Conservation (phyloP, 2,888 invertebrate genomes). For the Sinodicranocentrus sp. region DNA sequence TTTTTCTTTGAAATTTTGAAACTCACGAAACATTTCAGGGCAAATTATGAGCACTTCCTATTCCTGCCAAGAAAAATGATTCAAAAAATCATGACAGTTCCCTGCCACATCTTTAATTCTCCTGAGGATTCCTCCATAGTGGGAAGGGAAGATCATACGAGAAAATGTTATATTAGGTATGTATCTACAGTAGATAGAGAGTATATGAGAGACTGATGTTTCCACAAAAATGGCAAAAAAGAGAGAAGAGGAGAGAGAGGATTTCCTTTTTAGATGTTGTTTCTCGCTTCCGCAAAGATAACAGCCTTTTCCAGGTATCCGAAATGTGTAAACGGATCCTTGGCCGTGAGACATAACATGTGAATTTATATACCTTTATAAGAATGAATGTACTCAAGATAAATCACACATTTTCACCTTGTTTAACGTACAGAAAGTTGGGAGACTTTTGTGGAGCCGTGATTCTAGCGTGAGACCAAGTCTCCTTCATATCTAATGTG, state of each 20-base stretch:
- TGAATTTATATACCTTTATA: neutral
- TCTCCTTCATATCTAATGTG: slow-evolving; percentile 19
- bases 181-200: too few species aligned
- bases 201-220: too few species aligned
- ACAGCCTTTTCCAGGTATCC: slow-evolving; percentile 43
- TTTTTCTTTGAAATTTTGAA: neutral
- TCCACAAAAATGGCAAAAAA: too few species aligned
- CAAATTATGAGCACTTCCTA: slow-evolving; percentile 45
- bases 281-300: slow-evolving; percentile 46
- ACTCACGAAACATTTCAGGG: slow-evolving; percentile 32
- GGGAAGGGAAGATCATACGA: neutral
- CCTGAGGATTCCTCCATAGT: neutral
- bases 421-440: neutral
- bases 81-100: slow-evolving; percentile 17
- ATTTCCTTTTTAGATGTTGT: slow-evolving; percentile 57
- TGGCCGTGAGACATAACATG: slow-evolving; percentile 5
- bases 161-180: too few species aligned
- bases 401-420: slow-evolving; percentile 54
- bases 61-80: slow-evolving; percentile 18
- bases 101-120: slow-evolving; percentile 11
- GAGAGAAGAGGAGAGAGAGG: slow-evolving; percentile 26
- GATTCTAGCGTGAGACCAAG: neutral
- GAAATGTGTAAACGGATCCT: neutral
- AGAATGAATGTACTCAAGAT: slow-evolving; percentile 6
- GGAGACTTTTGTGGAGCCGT: neutral